Evolutionary conservation across 2,888 invertebrate species (phyloP).

Genomic region (Lasius fuliginosus): DNA sequence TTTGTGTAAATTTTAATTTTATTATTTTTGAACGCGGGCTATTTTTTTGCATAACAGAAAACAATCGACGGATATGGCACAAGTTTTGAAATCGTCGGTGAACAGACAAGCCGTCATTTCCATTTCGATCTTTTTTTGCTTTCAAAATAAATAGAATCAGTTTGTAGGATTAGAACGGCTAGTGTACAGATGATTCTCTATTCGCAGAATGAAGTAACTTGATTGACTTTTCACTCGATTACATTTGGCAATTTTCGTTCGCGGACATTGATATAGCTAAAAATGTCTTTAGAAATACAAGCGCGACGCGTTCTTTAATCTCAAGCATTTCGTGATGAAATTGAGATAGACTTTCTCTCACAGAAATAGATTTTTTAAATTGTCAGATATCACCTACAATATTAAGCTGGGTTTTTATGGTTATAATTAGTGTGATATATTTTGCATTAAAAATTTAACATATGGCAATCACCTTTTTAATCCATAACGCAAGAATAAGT

Average conservation of each 20-base stretch:
- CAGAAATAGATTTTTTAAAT: neutral
- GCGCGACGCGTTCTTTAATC: neutral
- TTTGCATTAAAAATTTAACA: neutral
- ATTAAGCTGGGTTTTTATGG: neutral
- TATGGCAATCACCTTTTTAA: neutral
- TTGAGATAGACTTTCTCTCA: neutral
- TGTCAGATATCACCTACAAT: neutral
- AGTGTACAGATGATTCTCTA: constrained; percentile 31
- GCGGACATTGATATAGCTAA: neutral
- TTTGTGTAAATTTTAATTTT: constrained; percentile 53
- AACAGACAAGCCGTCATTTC: neutral
- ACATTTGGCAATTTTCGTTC: constrained; percentile 57
- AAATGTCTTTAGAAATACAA: neutral
- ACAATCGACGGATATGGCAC: constrained; percentile 36
- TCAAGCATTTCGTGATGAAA: neutral
- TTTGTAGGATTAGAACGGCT: constrained; percentile 38
- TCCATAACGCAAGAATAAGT: constrained; percentile 4
- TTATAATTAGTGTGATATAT: neutral
- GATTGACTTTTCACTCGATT: constrained; percentile 68
- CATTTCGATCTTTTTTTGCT: constrained; percentile 28
- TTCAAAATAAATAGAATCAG: constrained; percentile 38
- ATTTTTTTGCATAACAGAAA: constrained; percentile 34
- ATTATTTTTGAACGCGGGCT: constrained; percentile 14
- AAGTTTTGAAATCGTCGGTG: constrained; percentile 55
- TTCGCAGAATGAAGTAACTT: constrained; percentile 65